Evolutionary conservation across 1,140 invertebrate species (phyloP).

Genomic region (Rhyacophila brunnea): DNA sequence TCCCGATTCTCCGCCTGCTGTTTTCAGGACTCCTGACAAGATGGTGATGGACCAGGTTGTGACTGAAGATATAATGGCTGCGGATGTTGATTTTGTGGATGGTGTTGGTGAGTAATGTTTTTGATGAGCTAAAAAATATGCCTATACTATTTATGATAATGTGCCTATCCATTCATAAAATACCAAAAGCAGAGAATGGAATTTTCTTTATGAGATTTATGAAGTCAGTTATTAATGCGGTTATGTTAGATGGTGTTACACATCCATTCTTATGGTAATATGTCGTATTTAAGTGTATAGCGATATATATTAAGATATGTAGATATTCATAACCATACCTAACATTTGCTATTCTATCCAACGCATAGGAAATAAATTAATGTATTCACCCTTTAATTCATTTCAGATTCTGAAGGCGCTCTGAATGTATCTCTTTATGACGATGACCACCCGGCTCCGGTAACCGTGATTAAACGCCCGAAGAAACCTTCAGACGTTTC

Average conservation of each 20-base stretch:
- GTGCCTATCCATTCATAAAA: too few relatives aligned
- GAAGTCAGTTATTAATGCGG: too few relatives aligned
- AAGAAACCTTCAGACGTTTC: constrained; percentile 55
- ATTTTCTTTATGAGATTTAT: too few relatives aligned
- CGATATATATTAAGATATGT: too few relatives aligned
- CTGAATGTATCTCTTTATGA: constrained; percentile 28
- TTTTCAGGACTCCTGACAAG: neutral
- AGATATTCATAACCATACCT: too few relatives aligned
- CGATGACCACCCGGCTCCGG: constrained; percentile 41
- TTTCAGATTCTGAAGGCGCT: constrained; percentile 20
- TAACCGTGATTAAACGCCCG: constrained; percentile 48
- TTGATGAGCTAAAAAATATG: constrained; percentile 1
- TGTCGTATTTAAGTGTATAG: too few relatives aligned
- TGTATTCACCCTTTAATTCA: constrained; percentile 3
- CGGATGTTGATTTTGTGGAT: constrained; percentile 16
- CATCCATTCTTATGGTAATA: too few relatives aligned
- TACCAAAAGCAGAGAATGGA: too few relatives aligned
- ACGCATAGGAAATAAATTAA: too few relatives aligned
- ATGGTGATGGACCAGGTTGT: constrained; percentile 20
- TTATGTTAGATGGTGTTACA: too few relatives aligned
- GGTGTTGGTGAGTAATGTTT: constrained; percentile 21
- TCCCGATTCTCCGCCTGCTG: constrained; percentile 3
- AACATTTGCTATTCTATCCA: too few relatives aligned
- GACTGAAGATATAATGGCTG: neutral
- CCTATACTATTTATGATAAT: too few relatives aligned